Percentiles rank a stretch among this genome's conserved stretches.
These are phyloP conservation scores for Sminthurinus aureus DNA, from an alignment of 2,888 invertebrate genomes.

Conservation along the genomic window DNA sequence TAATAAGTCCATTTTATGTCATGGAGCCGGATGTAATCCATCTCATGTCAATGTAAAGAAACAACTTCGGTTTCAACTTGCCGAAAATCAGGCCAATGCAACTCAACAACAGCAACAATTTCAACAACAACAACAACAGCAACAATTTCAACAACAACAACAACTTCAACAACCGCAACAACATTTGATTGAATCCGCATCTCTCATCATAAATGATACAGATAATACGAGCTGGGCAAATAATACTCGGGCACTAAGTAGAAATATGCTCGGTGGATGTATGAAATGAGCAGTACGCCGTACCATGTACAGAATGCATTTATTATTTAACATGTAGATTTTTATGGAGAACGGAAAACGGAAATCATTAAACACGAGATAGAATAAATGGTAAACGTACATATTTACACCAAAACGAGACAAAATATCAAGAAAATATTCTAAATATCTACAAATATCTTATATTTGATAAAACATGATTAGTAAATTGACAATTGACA, in stretches of 20 bases:
- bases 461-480: too few relatives aligned
- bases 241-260: not conserved
- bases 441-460: too few relatives aligned
- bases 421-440: too few relatives aligned
- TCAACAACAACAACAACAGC: too few relatives aligned
- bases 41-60: constrained; percentile 4
- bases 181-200: too few relatives aligned
- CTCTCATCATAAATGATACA: not conserved
- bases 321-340: constrained; percentile 38
- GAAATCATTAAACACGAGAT: too few relatives aligned
- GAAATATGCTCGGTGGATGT: not conserved
- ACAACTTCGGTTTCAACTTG: constrained; percentile 3
- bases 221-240: not conserved
- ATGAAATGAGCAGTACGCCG: constrained; percentile 23
- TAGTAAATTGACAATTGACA: too few relatives aligned
- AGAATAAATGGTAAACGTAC: too few relatives aligned
- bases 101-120: not conserved
- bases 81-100: not conserved
- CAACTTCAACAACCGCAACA: too few relatives aligned
- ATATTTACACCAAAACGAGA: too few relatives aligned
- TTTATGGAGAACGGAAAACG: not conserved
- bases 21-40: not conserved
- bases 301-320: constrained; percentile 29
- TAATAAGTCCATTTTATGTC: constrained; percentile 13
- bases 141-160: too few relatives aligned